These are phyloP conservation scores for Aulostomus chinensis DNA, from an alignment of 2,797 vertebrate species.

Conservation along the genomic window DNA sequence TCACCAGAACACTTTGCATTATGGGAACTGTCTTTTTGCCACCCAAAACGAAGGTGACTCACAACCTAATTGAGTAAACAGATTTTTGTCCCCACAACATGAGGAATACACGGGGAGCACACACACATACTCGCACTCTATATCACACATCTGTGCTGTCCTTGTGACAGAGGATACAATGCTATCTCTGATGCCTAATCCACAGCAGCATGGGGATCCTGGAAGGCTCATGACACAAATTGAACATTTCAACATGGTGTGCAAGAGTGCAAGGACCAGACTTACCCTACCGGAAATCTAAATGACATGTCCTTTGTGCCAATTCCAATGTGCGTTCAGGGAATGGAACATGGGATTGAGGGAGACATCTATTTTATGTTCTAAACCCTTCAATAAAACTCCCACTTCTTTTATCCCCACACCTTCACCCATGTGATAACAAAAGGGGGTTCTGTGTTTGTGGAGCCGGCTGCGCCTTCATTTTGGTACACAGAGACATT, in stretches of 20 bases:
- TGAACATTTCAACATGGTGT: conserved; percentile 55
- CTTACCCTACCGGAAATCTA: conserved; percentile 58
- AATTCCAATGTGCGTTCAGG: conserved; percentile 27
- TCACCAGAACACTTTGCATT: too few species aligned
- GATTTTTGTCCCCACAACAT: too few species aligned
- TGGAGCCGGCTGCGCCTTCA: conserved; percentile 51
- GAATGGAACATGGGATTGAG: conserved; percentile 54
- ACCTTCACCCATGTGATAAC: conserved; percentile 46
- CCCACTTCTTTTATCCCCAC: conserved; percentile 43
- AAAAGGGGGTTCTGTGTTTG: conserved; percentile 60
- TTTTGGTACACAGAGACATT: conserved; percentile 72
- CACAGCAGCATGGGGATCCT: conserved; percentile 32
- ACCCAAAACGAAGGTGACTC: too few species aligned
- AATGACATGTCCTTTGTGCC: conserved; percentile 59
- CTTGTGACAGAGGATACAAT: conserved; percentile 44
- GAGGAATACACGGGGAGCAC: neutral
- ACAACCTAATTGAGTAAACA: too few species aligned
- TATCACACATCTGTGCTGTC: conserved; percentile 21
- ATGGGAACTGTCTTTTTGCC: too few species aligned
- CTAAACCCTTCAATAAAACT: conserved; percentile 63
- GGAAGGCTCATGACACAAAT: conserved; percentile 57
- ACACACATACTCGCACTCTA: neutral
- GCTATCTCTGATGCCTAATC: conserved; percentile 48
- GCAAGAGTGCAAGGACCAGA: conserved; percentile 28
- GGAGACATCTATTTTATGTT: conserved; percentile 61